Conservation (phyloP, 2,888 invertebrate genomes). For the Nephrotoma flavescens region DNA sequence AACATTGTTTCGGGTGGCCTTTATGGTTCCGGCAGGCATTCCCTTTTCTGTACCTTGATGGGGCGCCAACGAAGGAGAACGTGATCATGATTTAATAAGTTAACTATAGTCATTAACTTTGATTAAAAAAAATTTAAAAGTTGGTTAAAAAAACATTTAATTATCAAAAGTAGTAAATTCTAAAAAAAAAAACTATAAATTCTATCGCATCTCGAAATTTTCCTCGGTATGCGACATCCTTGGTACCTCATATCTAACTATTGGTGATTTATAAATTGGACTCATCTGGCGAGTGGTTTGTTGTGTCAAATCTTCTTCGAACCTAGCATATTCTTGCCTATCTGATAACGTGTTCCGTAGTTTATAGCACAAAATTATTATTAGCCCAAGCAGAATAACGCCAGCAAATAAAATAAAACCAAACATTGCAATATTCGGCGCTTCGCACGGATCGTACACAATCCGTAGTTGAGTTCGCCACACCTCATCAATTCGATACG, state of each 20-base stretch:
- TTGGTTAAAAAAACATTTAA: not conserved
- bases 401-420: slow-evolving; percentile 30
- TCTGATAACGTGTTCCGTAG: slow-evolving; percentile 35
- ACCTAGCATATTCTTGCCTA: slow-evolving; percentile 38
- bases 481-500: slow-evolving; percentile 19
- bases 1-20: no score
- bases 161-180: not conserved
- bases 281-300: slow-evolving; percentile 34
- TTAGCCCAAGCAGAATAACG: slow-evolving; percentile 35
- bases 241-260: slow-evolving; percentile 41
- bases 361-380: slow-evolving; percentile 32
- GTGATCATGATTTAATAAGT: no score
- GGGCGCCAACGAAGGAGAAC: no score
- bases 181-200: not conserved
- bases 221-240: slow-evolving; percentile 16
- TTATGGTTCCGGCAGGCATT: no score
- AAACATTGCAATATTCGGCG: slow-evolving; percentile 17
- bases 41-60: no score
- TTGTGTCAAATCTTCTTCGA: slow-evolving; percentile 33
- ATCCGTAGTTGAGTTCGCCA: slow-evolving; percentile 21
- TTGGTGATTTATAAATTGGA: slow-evolving; percentile 48
- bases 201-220: not conserved
- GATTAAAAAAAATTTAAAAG: not conserved
- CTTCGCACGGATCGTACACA: slow-evolving; percentile 19
- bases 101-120: no score